A percentile compares a stretch with the other conserved stretches of the same genome.
Conservation (phyloP, 2,113 vertebrate species). For the Crotalus horridus region DNA sequence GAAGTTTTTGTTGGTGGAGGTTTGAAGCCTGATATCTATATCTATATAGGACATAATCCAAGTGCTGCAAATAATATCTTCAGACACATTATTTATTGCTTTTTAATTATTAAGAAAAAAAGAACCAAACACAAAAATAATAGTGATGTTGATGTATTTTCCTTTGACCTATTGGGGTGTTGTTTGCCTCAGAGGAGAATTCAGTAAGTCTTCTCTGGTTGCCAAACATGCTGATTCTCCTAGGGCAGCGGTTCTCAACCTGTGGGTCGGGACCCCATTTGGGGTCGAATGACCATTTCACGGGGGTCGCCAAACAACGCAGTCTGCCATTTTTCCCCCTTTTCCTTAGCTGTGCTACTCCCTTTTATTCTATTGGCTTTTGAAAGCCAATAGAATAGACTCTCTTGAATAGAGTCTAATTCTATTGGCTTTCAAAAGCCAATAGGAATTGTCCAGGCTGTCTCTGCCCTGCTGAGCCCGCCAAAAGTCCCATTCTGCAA, state of each 20-base stretch:
- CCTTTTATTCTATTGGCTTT: too few species aligned
- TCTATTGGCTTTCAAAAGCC: too few species aligned
- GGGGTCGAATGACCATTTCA: too few species aligned
- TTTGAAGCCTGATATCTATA: not conserved
- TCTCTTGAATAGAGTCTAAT: too few species aligned
- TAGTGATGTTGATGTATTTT: not conserved
- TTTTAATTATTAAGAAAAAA: not conserved
- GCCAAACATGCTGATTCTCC: not conserved
- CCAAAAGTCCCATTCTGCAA: too few species aligned
- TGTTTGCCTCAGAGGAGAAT: not conserved
- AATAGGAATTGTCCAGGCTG: too few species aligned
- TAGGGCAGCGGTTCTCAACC: not conserved
- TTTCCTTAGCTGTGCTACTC: too few species aligned
- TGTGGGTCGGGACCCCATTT: too few species aligned
- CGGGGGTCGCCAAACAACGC: too few species aligned
- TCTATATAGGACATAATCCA: not conserved
- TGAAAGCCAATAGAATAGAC: too few species aligned
- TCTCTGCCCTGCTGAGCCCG: too few species aligned
- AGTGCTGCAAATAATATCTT: not conserved
- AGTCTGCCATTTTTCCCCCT: too few species aligned
- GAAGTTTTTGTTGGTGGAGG: not conserved
- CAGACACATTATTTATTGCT: not conserved
- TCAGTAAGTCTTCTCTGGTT: not conserved
- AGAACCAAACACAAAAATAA: not conserved
- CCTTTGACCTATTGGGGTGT: not conserved